Percentiles rank a stretch among this genome's conserved stretches.
phyloP scores from a whole-genome alignment of 2,797 vertebrate genomes.

The Leuciscus waleckii region DNA sequence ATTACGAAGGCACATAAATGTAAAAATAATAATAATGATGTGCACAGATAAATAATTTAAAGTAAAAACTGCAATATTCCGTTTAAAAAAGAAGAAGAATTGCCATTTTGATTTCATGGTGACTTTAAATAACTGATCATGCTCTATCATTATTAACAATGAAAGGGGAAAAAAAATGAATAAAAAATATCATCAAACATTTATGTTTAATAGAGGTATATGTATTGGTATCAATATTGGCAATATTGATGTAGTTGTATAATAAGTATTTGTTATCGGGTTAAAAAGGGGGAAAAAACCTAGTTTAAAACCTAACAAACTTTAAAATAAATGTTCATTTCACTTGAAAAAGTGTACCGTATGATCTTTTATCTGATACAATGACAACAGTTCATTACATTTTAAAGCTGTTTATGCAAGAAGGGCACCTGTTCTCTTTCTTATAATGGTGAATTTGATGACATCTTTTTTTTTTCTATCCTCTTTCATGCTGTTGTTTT shows the following conservation, averaged over 20 bases:
- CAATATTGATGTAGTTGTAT: not conserved
- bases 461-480: constrained; percentile 7
- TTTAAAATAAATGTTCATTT: too few species aligned
- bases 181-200: too few species aligned
- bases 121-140: not conserved
- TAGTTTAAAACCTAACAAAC: not conserved
- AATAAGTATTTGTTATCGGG: not conserved
- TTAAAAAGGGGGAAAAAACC: not conserved
- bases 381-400: not conserved
- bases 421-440: constrained; percentile 26
- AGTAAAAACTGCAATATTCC: not conserved
- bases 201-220: not conserved
- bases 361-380: constrained; percentile 20
- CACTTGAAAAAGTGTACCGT: not conserved
- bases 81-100: too few species aligned
- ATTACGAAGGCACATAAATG: not conserved
- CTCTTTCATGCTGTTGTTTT: constrained; percentile 39
- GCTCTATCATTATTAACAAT: not conserved
- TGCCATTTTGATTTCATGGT: too few species aligned
- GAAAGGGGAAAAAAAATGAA: not conserved
- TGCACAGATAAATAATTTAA: too few species aligned
- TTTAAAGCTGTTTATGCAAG: constrained; percentile 17
- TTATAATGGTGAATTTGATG: constrained; percentile 13
- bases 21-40: not conserved
- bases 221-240: not conserved